Base-by-base conservation (phyloP, 2,113 vertebrate genomes). In the Lichenostomus cassidix region DNA sequence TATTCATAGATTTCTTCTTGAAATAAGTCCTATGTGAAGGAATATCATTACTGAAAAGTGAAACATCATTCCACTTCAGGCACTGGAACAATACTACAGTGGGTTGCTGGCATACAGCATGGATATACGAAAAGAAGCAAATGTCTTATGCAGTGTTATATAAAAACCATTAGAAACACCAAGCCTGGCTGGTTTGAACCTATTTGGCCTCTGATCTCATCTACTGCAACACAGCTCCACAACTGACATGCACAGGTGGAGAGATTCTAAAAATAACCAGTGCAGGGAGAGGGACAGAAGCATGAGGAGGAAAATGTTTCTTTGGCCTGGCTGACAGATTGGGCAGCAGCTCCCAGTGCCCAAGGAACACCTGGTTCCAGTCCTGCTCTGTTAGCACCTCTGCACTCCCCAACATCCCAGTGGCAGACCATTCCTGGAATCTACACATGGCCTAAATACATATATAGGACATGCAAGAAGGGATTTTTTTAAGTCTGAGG, bases 191-290 rank as follows among this genome's bases (percentile, higher is more conserved):
- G 73, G 18, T 37, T 68, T 91, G 65, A 87, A 92, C 85, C 68
- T 59, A 29, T 73, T 70, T 86, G 93, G 78, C 75, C 82, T 85
- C 46, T 49, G 35, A 35, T 83, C 42, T 35, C 74, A 55, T 86
- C 71, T 74, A 18, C 84, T 91, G 59, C 75, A 85, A 67, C 39
- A 60, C n/a, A 76, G 83, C 58, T 78, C 83, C 89, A 85, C 64
- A 63, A 83, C 35, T 1, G 11, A 76, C 60, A 77, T 7, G 56
- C 55, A 83, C 75, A 90, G 63, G 49, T 76, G 33, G 39, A 67
- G 65, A 73, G 50, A 71, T 42, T 80, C 91, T 86, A 97, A 95
- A 95, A 95, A 94, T 90, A 95, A 63, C 59, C 71, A 55, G 16
- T 8, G 63, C 70, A 74, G 52, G 41, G 50, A 91, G 68, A 77